Evolutionary conservation across 2,888 invertebrate species (phyloP).

Genomic region (Caenorhabditis macrosperma): DNA sequence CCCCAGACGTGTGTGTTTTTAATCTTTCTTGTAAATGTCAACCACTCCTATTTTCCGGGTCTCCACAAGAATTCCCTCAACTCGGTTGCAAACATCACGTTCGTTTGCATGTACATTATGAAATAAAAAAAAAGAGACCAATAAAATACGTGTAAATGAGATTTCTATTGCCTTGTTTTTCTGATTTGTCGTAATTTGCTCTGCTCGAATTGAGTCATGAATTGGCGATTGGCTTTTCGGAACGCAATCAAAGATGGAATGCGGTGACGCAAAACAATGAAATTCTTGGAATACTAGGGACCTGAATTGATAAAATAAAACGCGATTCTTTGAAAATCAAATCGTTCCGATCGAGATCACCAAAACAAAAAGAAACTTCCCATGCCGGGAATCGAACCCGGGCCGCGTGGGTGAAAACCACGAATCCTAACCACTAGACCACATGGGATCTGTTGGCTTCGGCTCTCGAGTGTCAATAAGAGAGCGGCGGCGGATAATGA

Average conservation of each 20-base stretch:
- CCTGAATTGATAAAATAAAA: too few species aligned
- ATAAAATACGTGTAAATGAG: slow-evolving; percentile 18
- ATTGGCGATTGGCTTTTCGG: slow-evolving; percentile 15
- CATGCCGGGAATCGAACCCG: slow-evolving; percentile 80
- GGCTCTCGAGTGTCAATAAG: background rate
- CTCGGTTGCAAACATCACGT: slow-evolving; percentile 20
- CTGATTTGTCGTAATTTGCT: background rate
- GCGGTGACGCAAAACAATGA: background rate
- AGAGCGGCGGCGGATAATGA: background rate
- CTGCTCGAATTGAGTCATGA: slow-evolving; percentile 5
- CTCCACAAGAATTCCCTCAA: background rate
- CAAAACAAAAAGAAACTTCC: slow-evolving; percentile 67
- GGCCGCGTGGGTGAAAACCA: slow-evolving; percentile 79
- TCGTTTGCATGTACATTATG: slow-evolving; percentile 11
- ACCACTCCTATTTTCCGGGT: background rate
- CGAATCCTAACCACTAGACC: slow-evolving; percentile 60
- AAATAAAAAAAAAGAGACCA: background rate
- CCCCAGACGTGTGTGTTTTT: background rate
- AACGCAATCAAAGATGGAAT: background rate
- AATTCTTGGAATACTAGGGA: too few species aligned
- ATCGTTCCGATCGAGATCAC: background rate
- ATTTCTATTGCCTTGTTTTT: slow-evolving; percentile 36
- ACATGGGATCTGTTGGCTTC: slow-evolving; percentile 33
- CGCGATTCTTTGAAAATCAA: too few species aligned
- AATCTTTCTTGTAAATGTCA: background rate